Percentiles rank a stretch among this genome's conserved stretches.
Conservation (phyloP, 1,140 invertebrate species). For the Cylas formicarius region DNA sequence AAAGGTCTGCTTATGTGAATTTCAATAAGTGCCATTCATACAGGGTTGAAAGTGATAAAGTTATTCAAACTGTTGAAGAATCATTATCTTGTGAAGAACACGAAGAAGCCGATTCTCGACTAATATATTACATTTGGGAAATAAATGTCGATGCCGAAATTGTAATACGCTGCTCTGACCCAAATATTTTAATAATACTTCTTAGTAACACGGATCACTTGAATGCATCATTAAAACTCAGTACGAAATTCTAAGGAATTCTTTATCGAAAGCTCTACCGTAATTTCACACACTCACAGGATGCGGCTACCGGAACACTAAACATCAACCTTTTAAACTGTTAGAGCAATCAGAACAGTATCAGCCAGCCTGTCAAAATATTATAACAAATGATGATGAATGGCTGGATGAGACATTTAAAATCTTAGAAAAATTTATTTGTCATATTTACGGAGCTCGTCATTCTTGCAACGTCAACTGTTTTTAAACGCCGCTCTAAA, state of each 20-base stretch:
- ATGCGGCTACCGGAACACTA: too few relatives aligned
- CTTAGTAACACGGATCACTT: conserved; percentile 31
- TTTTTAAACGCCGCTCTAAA: conserved; percentile 15
- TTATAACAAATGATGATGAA: conserved; percentile 7
- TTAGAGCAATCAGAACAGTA: conserved; percentile 1
- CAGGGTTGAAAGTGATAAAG: conserved; percentile 8
- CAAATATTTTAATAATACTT: conserved; percentile 33
- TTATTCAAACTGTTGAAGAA: neutral
- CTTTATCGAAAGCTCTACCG: too few relatives aligned
- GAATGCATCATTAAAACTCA: conserved; percentile 10
- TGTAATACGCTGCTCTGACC: conserved; percentile 25
- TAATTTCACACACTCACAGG: too few relatives aligned
- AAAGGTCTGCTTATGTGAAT: conserved; percentile 30
- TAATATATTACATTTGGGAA: conserved; percentile 23
- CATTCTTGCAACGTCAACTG: conserved; percentile 7
- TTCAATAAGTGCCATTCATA: conserved; percentile 24
- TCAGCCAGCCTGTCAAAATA: conserved; percentile 5
- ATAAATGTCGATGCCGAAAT: conserved; percentile 20
- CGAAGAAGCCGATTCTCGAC: conserved; percentile 28
- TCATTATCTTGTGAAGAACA: conserved; percentile 18
- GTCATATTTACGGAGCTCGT: neutral
- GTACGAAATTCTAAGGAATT: neutral
- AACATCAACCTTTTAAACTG: too few relatives aligned
- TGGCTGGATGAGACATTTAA: too few relatives aligned
- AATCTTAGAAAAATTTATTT: too few relatives aligned